Percentiles rank a stretch among this genome's conserved stretches.
Conservation (phyloP, 2,888 invertebrate species). For the Xanthostigma xanthostigma region DNA sequence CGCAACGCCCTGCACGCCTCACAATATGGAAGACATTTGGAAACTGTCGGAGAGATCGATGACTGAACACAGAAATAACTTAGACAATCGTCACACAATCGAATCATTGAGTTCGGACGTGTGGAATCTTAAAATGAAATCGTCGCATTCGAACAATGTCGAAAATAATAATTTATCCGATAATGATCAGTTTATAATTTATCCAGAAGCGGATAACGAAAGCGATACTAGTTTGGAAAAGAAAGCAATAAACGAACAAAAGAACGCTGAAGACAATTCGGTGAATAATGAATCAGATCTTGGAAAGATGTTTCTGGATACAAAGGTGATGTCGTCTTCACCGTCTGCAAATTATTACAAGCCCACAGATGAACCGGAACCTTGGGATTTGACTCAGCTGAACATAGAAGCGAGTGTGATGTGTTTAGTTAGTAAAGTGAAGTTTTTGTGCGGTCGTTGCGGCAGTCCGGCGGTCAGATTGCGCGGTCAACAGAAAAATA, state of each 20-base stretch:
- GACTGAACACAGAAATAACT: neutral
- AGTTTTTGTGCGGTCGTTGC: conserved; percentile 60
- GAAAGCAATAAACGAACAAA: conserved; percentile 12
- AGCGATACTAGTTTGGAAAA: conserved; percentile 10
- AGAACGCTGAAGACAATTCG: conserved; percentile 14
- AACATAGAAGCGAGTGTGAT: conserved; percentile 80
- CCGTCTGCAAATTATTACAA: conserved; percentile 65
- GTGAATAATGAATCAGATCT: conserved; percentile 18
- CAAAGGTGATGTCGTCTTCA: conserved; percentile 34
- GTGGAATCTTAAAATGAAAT: conserved; percentile 16
- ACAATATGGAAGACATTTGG: conserved; percentile 47
- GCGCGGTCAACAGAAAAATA: conserved; percentile 29
- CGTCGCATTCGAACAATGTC: conserved; percentile 2
- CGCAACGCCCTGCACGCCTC: conserved; percentile 49
- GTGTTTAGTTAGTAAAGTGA: conserved; percentile 71
- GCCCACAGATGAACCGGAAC: conserved; percentile 68
- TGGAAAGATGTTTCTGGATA: conserved; percentile 32
- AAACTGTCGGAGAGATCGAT: conserved; percentile 25
- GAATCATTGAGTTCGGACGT: conserved; percentile 1
- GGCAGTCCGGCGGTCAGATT: conserved; percentile 56
- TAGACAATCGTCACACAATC: neutral
- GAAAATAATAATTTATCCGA: conserved; percentile 10
- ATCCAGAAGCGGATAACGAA: conserved; percentile 37
- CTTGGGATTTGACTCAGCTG: conserved; percentile 70
- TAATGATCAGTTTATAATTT: conserved; percentile 36